Evolutionary conservation across 2,888 invertebrate species (phyloP).

Genomic region (Chaetogeoica ovagalla): DNA sequence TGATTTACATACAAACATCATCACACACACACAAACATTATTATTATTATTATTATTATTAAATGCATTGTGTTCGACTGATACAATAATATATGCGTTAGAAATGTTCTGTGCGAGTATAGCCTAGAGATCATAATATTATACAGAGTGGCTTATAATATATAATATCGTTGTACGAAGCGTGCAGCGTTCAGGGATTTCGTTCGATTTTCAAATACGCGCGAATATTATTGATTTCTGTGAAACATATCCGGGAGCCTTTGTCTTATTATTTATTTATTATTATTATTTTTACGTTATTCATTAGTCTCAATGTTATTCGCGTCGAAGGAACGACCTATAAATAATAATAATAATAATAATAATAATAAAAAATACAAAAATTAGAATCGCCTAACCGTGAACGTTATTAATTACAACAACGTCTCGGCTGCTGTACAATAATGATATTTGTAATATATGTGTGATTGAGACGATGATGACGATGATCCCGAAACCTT

Average conservation of each 20-base stretch:
- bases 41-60: neutral
- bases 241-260: constrained; percentile 18
- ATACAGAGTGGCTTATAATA: too few relatives aligned
- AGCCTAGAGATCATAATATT: too few relatives aligned
- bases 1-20: neutral
- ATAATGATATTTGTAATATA: constrained; percentile 28
- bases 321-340: neutral
- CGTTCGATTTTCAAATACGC: neutral
- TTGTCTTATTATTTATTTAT: constrained; percentile 1
- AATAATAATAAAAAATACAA: neutral
- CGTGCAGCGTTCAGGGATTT: constrained; percentile 20
- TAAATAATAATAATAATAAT: constrained; percentile 19
- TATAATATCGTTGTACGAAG: neutral
- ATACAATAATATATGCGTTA: neutral
- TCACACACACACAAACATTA: neutral
- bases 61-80: neutral
- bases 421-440: constrained; percentile 13
- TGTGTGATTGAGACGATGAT: neutral
- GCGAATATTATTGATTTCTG: neutral
- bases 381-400: constrained; percentile 14
- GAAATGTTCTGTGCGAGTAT: neutral
- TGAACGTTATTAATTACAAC: constrained; percentile 29
- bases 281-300: constrained; percentile 2
- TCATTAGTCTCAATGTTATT: constrained; percentile 45
- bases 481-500: constrained; percentile 34